These are phyloP conservation scores for Dipodomys ordii DNA, from an alignment of 2,113 vertebrate genomes.

Conservation along the genomic window DNA sequence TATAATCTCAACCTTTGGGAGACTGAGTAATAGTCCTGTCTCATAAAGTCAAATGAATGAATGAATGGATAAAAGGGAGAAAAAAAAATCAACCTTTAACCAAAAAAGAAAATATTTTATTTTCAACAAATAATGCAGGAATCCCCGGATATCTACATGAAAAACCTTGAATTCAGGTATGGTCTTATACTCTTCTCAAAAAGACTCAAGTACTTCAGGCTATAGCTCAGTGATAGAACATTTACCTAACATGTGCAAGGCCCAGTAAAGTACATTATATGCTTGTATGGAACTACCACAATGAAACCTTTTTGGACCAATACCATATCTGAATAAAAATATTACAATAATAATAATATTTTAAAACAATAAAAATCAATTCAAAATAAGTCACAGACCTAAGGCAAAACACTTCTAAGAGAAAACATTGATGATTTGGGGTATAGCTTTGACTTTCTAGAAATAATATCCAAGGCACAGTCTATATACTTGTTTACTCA, in stretches of 20 bases:
- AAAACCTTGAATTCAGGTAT: not conserved
- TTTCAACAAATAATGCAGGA: not conserved
- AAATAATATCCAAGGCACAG: not conserved
- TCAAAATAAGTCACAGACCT: not conserved
- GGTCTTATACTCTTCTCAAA: not conserved
- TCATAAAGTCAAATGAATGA: too few relatives aligned
- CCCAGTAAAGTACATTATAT: too few relatives aligned
- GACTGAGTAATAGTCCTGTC: too few relatives aligned
- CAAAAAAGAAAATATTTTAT: not conserved
- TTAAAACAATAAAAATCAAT: not conserved
- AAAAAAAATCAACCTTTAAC: not conserved
- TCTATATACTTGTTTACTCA: not conserved
- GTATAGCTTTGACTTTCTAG: not conserved
- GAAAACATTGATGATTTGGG: not conserved
- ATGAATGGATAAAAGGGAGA: too few relatives aligned
- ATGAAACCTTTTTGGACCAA: too few relatives aligned
- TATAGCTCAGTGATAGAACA: not conserved
- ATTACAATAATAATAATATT: not conserved
- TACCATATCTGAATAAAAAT: not conserved
- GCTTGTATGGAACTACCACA: too few relatives aligned
- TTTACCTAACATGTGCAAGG: not conserved
- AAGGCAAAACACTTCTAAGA: not conserved
- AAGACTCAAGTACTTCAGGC: not conserved
- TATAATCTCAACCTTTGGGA: too few relatives aligned
- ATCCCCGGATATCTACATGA: not conserved